Evolutionary conservation across 2,888 invertebrate species (phyloP), one percentile per base, ranked within the genome.

Genomic region (Lochmaea crataegi): DNA sequence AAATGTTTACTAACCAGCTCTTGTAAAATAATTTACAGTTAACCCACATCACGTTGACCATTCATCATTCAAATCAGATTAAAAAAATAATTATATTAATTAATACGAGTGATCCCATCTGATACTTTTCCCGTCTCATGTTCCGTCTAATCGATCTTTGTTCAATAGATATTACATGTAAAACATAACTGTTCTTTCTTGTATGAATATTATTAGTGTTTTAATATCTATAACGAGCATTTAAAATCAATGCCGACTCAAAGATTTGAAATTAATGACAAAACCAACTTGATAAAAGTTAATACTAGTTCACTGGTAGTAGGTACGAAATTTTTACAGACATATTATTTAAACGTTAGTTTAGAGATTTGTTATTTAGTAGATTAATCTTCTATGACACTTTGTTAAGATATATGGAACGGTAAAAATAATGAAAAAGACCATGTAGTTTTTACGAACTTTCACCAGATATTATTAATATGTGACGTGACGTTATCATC

Each of bases 121-220:
- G 45, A 72, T 68, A 72, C 53, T 58, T 69, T 74, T 68, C 72
- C 68, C 66, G 71, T 71, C 72, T 63, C 71, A 69, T 71, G 63
- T 70, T 70, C 68, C 64, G 61, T 63, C 71, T 64, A 71, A 68
- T 71, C 72, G 75, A 75, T 75, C 72, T 71, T 64, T 70, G 71
- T 73, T 75, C 71, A 73, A 73, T 71, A 71, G 71, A 65, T 68
- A 72, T 68, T 73, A 69, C 48, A 72, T 68, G 57, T 73, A 45
- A 64, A 71, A 75, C 68, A 68, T 75, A 75, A 75, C 75, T 73
- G 75, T 75, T 73, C 68, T 58, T 73, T 53, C 60, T 71, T 71
- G 60, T 66, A 63, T 57, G 58, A 67, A 73, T 73, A 73, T 38
- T 65, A 68, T 72, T 64, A 70, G 48, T 64, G 42, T 11, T 53